Evolutionary conservation across 1,140 invertebrate species (phyloP), one percentile per base, ranked within the genome.

Genomic region (Lucilia cuprina): DNA sequence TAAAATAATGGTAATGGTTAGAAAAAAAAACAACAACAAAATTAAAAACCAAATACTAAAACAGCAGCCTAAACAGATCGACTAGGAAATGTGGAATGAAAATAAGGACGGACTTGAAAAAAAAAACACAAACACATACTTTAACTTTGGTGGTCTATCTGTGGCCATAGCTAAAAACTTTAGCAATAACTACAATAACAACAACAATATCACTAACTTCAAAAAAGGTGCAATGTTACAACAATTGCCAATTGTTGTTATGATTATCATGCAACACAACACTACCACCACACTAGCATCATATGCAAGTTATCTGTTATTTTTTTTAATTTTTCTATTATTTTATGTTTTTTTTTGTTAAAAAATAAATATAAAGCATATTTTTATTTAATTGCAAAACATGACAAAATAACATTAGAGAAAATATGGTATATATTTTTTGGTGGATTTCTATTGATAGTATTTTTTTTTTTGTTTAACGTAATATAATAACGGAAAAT

Each of bases 381-480:
- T 70, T 70, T 70, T 70, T 21, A 70, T 70, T 70, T 70, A 70
- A 70, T 70, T 70, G 65, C 65, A 70, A 70, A 70, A 70, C 65
- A 70, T 70, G 65, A 70, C 65, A 70, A 70, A 70, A 70, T 19
- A 70, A 70, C 21, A 70, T 70, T 70, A 25, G 21, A 70, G 21
- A 70, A 70, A 70, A 70, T 21, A 70, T 21, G 7, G 65, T 21
- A 70, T 60, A 14, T 60, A 5, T 21, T 55, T 70, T 70, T 70
- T 70, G 8, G 19, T 70, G 5, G 41, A 10, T 41, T 41, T 41
- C 41, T 41, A 41, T 41, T 41, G 41, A 41, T 41, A 41, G 41
- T 41, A 5, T 5, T n/a, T n/a, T n/a, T n/a, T n/a, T n/a, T n/a
- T n/a, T 41, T 41, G 41, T 41, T 10, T 10, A 70, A 12, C 19